These are phyloP conservation scores for Proteles cristata DNA, from an alignment of 2,113 vertebrate genomes.

Conservation along the genomic window DNA sequence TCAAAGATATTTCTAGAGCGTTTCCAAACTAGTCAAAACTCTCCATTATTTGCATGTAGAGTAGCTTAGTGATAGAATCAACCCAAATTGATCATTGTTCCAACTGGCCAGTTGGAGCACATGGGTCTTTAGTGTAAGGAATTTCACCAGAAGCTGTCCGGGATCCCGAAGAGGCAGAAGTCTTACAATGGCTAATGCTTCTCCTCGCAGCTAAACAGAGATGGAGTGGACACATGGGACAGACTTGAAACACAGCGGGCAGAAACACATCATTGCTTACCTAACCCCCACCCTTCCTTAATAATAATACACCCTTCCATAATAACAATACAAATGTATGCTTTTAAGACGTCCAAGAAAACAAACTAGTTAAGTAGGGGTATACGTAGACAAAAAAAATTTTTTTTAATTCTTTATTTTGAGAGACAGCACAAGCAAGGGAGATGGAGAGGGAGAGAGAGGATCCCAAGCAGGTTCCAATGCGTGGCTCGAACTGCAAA, in stretches of 20 bases:
- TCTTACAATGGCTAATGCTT: not conserved
- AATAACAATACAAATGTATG: not conserved
- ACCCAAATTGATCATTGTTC: not conserved
- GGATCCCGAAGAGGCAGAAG: not conserved
- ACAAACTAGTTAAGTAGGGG: not conserved
- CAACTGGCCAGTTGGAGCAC: not conserved
- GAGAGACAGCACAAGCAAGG: no score
- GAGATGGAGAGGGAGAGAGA: no score
- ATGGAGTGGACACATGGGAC: rapidly evolving
- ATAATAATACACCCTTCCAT: not conserved
- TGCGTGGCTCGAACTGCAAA: no score
- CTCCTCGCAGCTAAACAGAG: not conserved
- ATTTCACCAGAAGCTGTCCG: not conserved
- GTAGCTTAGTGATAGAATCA: not conserved
- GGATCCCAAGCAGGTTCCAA: no score
- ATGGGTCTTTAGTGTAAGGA: not conserved
- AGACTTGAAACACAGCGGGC: not conserved
- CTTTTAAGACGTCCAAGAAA: not conserved
- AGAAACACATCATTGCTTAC: not conserved
- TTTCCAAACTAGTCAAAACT: slow-evolving; percentile 5
- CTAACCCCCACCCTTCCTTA: not conserved
- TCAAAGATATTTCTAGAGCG: not conserved
- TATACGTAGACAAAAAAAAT: not conserved
- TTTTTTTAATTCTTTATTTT: no score
- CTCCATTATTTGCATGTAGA: not conserved